Conservation (phyloP, 2,888 invertebrate genomes). For the Diogma glabrata region DNA sequence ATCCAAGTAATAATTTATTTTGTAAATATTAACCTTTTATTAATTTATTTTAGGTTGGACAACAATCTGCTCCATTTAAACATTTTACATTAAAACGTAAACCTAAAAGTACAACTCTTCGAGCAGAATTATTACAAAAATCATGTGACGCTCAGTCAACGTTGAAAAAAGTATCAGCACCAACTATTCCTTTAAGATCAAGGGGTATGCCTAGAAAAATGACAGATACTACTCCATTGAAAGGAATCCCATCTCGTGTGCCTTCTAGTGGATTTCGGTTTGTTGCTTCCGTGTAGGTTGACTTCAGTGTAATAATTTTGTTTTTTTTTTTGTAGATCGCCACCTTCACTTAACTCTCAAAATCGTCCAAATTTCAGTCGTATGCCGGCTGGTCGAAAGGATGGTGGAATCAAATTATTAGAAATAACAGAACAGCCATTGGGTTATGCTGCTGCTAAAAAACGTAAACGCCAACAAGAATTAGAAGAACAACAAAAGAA, state of each 20-base stretch:
- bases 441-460: conserved; percentile 73
- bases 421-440: conserved; percentile 90
- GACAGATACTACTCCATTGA: conserved; percentile 90
- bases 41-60: conserved; percentile 48
- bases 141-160: conserved; percentile 82
- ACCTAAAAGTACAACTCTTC: conserved; percentile 84
- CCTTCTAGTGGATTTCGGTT: conserved; percentile 52
- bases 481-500: conserved; percentile 54
- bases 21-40: background rate
- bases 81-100: conserved; percentile 89
- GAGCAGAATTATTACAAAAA: conserved; percentile 83
- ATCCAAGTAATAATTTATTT: background rate
- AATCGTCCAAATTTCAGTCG: conserved; percentile 44
- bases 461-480: conserved; percentile 71
- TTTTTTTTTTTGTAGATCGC: conserved; percentile 21
- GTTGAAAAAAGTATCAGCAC: conserved; percentile 76
- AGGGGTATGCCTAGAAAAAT: conserved; percentile 88
- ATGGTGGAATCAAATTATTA: conserved; percentile 86
- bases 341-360: conserved; percentile 33
- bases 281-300: conserved; percentile 20
- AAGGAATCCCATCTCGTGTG: conserved; percentile 78
- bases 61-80: conserved; percentile 72
- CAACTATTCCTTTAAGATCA: conserved; percentile 78
- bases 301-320: background rate
- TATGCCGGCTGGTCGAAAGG: conserved; percentile 59